Conservation (phyloP, 2,113 vertebrate species). For the Rhagologus leucostigma region DNA sequence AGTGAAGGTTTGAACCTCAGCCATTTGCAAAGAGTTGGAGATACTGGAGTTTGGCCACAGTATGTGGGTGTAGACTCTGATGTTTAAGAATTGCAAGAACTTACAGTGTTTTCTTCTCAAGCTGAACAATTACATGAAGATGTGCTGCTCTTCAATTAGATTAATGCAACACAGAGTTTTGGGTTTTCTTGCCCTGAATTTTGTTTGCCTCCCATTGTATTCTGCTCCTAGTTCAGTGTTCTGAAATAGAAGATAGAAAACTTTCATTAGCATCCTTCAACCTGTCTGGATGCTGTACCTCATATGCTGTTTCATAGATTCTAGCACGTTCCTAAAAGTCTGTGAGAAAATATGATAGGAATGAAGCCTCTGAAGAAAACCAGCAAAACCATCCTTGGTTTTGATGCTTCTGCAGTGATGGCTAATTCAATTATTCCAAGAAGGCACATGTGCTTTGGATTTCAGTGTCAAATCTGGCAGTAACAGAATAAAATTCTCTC, state of each 20-base stretch:
- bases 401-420: neutral
- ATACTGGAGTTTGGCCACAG: neutral
- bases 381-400: neutral
- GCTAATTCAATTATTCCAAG: neutral
- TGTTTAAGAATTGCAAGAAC: neutral
- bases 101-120: neutral
- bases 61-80: neutral
- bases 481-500: neutral
- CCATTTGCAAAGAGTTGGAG: neutral
- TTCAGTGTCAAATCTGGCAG: neutral
- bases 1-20: conserved; percentile 22
- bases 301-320: neutral
- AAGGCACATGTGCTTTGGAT: neutral
- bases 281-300: neutral
- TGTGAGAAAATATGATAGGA: neutral
- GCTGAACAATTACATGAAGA: neutral
- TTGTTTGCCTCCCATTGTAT: neutral
- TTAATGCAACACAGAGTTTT: neutral
- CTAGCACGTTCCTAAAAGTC: neutral
- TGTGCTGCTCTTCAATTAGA: neutral
- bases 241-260: neutral
- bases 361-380: neutral
- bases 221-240: neutral
- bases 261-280: neutral
- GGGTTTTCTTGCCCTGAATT: neutral